A percentile compares a stretch with the other conserved stretches of the same genome.
Evolutionary conservation across 1,140 invertebrate species (phyloP).

Genomic region (Hesperophylax magnus): DNA sequence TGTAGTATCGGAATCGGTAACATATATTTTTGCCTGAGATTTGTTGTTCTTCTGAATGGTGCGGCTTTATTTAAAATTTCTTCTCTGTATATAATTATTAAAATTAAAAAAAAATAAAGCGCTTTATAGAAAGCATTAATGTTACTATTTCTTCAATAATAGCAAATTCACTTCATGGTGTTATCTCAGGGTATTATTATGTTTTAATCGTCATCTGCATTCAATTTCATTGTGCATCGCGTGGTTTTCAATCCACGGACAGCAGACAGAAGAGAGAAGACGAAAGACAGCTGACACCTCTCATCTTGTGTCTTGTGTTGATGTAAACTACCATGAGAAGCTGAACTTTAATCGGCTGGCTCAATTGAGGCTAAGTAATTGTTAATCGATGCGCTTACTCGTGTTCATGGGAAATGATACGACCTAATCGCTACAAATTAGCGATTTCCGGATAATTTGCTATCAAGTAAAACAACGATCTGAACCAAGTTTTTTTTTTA

Average conservation of each 20-base stretch:
- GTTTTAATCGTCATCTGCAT: slow-evolving; percentile 32
- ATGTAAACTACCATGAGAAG: neutral
- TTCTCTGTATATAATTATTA: too few relatives aligned
- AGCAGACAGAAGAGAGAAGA: neutral
- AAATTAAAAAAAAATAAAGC: too few relatives aligned
- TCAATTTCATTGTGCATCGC: slow-evolving; percentile 47
- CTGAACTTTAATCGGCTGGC: neutral
- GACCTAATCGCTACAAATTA: neutral
- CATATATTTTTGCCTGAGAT: too few relatives aligned
- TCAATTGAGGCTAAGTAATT: slow-evolving; percentile 19
- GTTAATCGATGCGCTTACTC: neutral
- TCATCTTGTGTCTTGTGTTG: neutral
- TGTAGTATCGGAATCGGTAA: too few relatives aligned
- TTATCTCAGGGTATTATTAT: neutral
- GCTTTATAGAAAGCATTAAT: too few relatives aligned
- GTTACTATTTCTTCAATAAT: too few relatives aligned
- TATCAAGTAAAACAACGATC: too few relatives aligned
- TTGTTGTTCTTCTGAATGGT: too few relatives aligned
- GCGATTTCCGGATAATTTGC: too few relatives aligned
- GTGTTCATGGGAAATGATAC: neutral
- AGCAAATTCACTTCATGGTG: too few relatives aligned
- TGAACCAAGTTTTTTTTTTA: too few relatives aligned
- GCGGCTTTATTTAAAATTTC: too few relatives aligned
- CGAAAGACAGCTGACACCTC: slow-evolving; percentile 15
- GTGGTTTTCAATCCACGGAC: neutral